Evolutionary conservation across 2,113 vertebrate genomes (phyloP).

Genomic region (Hepsetus odoe): DNA sequence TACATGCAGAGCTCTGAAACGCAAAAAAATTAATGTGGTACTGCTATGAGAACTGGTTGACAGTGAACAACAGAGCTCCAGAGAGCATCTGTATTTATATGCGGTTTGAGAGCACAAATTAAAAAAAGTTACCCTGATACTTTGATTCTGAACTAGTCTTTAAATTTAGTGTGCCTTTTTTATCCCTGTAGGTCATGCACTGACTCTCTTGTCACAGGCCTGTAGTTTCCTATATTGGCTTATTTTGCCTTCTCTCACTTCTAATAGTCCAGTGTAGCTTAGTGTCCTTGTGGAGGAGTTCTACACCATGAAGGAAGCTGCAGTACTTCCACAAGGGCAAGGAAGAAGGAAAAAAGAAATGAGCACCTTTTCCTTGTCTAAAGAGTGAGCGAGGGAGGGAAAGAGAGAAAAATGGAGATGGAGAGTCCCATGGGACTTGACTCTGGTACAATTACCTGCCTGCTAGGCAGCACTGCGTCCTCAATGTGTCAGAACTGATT

Average conservation of each 20-base stretch:
- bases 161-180: background rate
- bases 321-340: background rate
- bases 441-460: conserved; percentile 16
- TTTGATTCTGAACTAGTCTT: background rate
- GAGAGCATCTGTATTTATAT: too few relatives aligned
- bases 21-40: too few relatives aligned
- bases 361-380: background rate
- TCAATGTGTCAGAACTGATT: conserved; percentile 48
- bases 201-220: background rate
- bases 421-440: background rate
- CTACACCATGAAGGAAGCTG: background rate
- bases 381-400: background rate
- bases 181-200: background rate
- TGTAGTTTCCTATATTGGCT: background rate
- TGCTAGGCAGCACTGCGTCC: conserved; percentile 19
- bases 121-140: too few relatives aligned
- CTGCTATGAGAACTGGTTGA: too few relatives aligned
- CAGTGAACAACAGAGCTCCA: too few relatives aligned
- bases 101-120: too few relatives aligned
- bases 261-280: background rate
- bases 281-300: background rate
- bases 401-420: conserved; percentile 3
- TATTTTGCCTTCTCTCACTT: background rate
- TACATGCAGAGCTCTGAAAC: too few relatives aligned
- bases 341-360: background rate